phyloP scores from a whole-genome alignment of 2,888 invertebrate species.

The Electrophaes corylata region DNA sequence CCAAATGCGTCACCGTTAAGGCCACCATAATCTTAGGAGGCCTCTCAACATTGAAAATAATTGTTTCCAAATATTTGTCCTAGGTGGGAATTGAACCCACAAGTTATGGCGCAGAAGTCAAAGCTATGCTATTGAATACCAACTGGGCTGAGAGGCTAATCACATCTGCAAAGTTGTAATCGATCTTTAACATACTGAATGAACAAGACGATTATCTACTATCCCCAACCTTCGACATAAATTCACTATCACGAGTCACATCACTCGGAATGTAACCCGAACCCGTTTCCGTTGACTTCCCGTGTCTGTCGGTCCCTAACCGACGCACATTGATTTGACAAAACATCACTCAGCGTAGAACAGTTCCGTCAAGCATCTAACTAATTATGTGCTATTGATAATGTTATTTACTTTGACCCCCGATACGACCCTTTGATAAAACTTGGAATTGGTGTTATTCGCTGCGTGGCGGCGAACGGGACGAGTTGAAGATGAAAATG shows the following conservation, averaged over 20 bases:
- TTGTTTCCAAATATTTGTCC: too few species aligned
- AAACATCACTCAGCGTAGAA: constrained; percentile 26
- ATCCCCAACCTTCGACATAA: constrained; percentile 22
- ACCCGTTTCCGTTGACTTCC: constrained; percentile 33
- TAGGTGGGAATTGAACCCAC: too few species aligned
- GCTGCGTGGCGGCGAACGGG: constrained; percentile 53
- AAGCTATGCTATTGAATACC: too few species aligned
- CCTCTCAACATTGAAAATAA: too few species aligned
- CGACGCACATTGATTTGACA: constrained; percentile 39
- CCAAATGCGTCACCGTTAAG: not conserved
- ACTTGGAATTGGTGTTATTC: constrained; percentile 64
- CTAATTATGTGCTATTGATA: constrained; percentile 65
- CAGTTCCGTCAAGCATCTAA: constrained; percentile 62
- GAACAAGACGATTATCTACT: constrained; percentile 9
- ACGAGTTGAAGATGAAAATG: constrained; percentile 41
- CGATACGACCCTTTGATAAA: constrained; percentile 62
- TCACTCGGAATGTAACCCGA: constrained; percentile 30
- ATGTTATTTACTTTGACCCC: constrained; percentile 74
- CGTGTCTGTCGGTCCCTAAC: constrained; percentile 29
- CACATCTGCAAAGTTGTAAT: not conserved
- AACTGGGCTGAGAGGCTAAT: too few species aligned
- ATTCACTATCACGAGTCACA: constrained; percentile 20
- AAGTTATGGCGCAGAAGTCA: too few species aligned
- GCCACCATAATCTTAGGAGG: not conserved
- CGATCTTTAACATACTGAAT: constrained; percentile 6